Percentiles rank a stretch among this genome's conserved stretches.
Evolutionary conservation across 2,888 invertebrate species (phyloP).

Genomic region (Xylota sylvarum): DNA sequence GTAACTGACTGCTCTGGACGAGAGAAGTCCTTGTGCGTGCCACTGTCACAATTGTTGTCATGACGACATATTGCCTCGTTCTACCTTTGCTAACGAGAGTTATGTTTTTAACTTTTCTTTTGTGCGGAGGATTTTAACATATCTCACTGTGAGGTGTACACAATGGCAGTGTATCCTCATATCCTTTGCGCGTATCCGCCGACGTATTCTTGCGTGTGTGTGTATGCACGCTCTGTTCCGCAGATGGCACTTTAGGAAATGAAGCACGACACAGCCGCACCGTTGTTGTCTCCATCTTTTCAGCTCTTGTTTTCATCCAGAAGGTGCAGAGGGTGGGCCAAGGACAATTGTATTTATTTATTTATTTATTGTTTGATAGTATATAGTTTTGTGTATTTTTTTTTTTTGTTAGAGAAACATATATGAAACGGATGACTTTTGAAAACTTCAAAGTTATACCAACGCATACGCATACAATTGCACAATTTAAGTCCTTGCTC

Average conservation of each 20-base stretch:
- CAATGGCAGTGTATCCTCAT: constrained; percentile 18
- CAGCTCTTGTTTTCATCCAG: not conserved
- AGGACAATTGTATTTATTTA: constrained; percentile 40
- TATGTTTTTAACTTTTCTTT: not conserved
- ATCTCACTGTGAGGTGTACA: constrained; percentile 4
- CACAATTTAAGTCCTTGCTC: not conserved
- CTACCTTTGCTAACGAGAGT: not conserved
- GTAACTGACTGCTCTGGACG: not conserved
- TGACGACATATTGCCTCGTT: constrained; percentile 34
- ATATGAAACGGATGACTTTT: not conserved
- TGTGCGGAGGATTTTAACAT: constrained; percentile 2
- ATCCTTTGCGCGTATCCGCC: constrained; percentile 19
- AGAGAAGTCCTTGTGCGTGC: constrained; percentile 1
- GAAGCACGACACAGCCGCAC: constrained; percentile 33
- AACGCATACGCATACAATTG: not conserved
- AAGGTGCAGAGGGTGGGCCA: not conserved
- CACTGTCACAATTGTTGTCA: constrained; percentile 18
- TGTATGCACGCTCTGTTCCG: not conserved
- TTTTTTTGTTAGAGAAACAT: not conserved
- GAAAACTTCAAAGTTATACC: not conserved
- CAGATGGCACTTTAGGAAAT: constrained; percentile 58
- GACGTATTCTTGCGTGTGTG: constrained; percentile 3
- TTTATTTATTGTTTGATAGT: constrained; percentile 41
- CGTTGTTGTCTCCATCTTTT: constrained; percentile 12
- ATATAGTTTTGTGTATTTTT: not conserved